phyloP scores from a whole-genome alignment of 2,888 invertebrate genomes.

The Parascotia fuliginaria region DNA sequence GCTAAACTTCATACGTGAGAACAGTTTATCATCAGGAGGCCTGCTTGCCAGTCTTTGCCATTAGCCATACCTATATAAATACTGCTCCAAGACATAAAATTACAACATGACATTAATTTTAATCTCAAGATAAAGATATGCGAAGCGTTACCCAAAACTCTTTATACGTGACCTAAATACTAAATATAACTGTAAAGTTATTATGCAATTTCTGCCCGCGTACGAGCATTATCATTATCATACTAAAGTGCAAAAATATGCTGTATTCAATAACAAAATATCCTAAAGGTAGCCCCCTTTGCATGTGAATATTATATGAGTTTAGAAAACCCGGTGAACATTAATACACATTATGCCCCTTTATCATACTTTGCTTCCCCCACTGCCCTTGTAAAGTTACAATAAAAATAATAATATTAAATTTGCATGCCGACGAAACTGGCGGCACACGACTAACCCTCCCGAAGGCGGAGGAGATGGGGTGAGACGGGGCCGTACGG shows the following conservation, averaged over 20 bases:
- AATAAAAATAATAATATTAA: slow-evolving; percentile 81
- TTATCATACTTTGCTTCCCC: slow-evolving; percentile 72
- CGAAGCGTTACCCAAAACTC: slow-evolving; percentile 16
- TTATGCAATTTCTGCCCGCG: slow-evolving; percentile 26
- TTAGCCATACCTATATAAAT: slow-evolving; percentile 3
- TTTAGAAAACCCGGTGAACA: slow-evolving; percentile 39
- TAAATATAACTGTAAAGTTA: slow-evolving; percentile 24
- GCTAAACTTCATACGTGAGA: too few relatives aligned
- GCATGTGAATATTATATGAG: slow-evolving; percentile 42
- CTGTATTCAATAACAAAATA: slow-evolving; percentile 43
- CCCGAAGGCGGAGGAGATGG: slow-evolving; percentile 24
- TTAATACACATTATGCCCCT: slow-evolving; percentile 48
- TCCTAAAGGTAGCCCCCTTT: slow-evolving; percentile 30
- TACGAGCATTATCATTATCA: slow-evolving; percentile 26
- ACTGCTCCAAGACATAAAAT: slow-evolving; percentile 12
- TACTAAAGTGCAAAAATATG: slow-evolving; percentile 40
- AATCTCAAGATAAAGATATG: slow-evolving; percentile 17
- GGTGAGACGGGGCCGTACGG: slow-evolving; percentile 35
- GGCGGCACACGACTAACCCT: slow-evolving; percentile 57
- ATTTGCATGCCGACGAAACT: slow-evolving; percentile 77
- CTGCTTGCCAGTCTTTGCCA: too few relatives aligned
- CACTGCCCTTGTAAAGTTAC: slow-evolving; percentile 80
- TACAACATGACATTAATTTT: slow-evolving; percentile 7
- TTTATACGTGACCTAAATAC: slow-evolving; percentile 26
- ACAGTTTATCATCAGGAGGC: too few relatives aligned